phyloP scores from a whole-genome alignment of 2,888 invertebrate species.

The Yponomeuta malinellus region DNA sequence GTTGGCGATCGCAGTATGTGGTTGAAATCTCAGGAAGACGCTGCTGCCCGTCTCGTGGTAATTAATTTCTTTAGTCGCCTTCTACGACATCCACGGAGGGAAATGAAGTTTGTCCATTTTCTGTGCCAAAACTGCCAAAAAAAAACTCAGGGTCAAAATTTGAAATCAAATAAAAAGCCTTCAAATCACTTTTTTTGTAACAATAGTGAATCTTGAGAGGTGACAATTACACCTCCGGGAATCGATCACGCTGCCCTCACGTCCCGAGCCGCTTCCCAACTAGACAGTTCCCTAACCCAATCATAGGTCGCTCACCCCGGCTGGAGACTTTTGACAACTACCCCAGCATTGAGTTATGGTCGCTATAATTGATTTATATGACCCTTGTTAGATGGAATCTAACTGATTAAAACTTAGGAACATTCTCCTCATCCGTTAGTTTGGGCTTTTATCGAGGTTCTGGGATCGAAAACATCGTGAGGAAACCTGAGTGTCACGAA shows the following conservation, averaged over 20 bases:
- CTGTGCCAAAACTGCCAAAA: no score
- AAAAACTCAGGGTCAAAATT: no score
- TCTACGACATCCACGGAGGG: no score
- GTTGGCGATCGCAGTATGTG: no score
- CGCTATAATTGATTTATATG: slow-evolving; percentile 31
- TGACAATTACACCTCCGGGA: neutral
- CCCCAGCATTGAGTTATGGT: slow-evolving; percentile 25
- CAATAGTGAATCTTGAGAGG: neutral
- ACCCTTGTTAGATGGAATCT: slow-evolving; percentile 21
- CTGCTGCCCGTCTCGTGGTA: no score
- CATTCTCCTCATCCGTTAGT: neutral
- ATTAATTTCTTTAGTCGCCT: no score
- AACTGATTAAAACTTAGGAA: neutral
- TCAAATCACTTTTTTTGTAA: neutral
- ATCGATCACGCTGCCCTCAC: neutral
- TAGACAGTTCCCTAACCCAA: neutral
- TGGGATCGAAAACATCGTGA: no score
- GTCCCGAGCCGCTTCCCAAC: neutral
- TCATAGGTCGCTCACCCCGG: neutral
- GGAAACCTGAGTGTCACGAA: no score
- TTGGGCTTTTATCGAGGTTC: no score
- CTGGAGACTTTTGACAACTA: slow-evolving; percentile 9
- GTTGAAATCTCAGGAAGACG: no score
- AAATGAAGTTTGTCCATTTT: no score
- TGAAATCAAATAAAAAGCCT: neutral